These are phyloP conservation scores for Endomychus coccineus DNA, from an alignment of 2,888 invertebrate genomes.

Conservation along the genomic window DNA sequence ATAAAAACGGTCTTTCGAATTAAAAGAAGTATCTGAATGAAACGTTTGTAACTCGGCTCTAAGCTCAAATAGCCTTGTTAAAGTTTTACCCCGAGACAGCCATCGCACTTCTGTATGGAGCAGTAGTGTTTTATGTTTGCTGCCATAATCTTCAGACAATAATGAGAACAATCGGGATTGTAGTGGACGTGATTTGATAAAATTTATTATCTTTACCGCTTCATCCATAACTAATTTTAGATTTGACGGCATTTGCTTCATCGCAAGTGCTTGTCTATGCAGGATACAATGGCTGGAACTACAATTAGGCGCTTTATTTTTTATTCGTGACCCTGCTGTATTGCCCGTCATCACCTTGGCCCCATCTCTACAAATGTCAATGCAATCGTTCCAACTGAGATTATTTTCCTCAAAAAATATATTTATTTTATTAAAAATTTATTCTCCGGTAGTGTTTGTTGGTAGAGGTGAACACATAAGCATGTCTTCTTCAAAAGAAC, in stretches of 20 bases:
- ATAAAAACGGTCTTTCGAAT: too few species aligned
- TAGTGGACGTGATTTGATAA: conserved; percentile 11
- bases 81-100: conserved; percentile 13
- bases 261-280: conserved; percentile 21
- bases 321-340: conserved; percentile 21
- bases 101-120: conserved; percentile 18
- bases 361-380: conserved; percentile 18
- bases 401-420: conserved; percentile 15
- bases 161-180: too few species aligned
- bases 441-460: conserved; percentile 17
- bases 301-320: conserved; percentile 28
- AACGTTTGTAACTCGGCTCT: too few species aligned
- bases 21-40: too few species aligned
- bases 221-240: conserved; percentile 6
- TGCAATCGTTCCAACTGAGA: conserved; percentile 13
- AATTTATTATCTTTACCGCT: conserved; percentile 13
- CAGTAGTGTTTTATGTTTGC: conserved; percentile 14
- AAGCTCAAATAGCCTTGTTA: too few species aligned
- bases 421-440: conserved; percentile 17
- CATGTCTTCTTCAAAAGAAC: conserved; percentile 24
- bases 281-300: conserved; percentile 19
- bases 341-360: conserved; percentile 23
- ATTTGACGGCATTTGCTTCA: too few species aligned
- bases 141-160: too few species aligned
- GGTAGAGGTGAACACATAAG: conserved; percentile 17